phyloP scores from a whole-genome alignment of 2,797 vertebrate species.

The Clarias platycephalus region DNA sequence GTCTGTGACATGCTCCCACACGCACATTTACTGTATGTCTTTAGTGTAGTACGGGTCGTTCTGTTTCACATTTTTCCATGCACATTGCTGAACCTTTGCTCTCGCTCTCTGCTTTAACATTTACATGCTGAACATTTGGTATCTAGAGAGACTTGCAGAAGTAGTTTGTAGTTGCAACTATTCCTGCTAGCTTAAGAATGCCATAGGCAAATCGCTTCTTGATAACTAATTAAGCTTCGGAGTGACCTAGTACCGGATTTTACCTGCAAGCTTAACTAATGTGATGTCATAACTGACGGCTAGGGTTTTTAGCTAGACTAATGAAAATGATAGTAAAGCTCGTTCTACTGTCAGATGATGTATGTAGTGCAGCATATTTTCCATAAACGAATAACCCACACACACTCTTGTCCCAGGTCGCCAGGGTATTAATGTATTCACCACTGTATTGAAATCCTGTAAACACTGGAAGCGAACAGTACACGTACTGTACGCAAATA shows the following conservation, averaged over 20 bases:
- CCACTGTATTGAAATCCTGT: neutral
- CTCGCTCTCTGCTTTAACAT: too few species aligned
- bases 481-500: neutral
- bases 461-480: neutral
- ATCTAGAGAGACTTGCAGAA: neutral
- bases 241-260: neutral
- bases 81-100: neutral
- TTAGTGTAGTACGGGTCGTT: neutral
- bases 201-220: neutral
- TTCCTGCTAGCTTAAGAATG: neutral
- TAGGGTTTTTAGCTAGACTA: neutral
- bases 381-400: neutral
- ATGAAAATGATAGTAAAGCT: neutral
- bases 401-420: neutral
- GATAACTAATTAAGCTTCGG: neutral
- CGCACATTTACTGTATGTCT: neutral
- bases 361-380: too few species aligned
- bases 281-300: neutral
- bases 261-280: neutral
- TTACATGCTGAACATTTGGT: neutral
- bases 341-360: neutral
- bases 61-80: neutral
- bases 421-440: neutral
- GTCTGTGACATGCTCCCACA: neutral
- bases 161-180: neutral